Conservation (phyloP, 2,888 invertebrate genomes). For the Drosophila basisetae region DNA sequence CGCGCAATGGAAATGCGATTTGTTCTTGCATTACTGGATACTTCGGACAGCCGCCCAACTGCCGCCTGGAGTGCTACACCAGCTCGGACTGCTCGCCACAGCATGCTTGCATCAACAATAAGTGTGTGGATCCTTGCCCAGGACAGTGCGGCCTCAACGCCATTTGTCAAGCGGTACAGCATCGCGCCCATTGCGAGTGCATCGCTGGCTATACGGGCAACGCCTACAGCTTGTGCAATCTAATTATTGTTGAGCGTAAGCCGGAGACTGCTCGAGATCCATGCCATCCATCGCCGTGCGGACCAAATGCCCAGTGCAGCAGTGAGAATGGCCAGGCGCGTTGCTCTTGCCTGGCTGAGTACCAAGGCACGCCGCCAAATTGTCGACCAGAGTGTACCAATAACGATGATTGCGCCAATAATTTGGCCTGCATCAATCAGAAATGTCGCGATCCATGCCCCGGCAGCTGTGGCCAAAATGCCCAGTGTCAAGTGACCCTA, state of each 20-base stretch:
- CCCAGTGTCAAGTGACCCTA: constrained; percentile 90
- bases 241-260: constrained; percentile 77
- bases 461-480: constrained; percentile 91
- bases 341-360: constrained; percentile 89
- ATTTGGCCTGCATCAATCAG: constrained; percentile 89
- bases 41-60: constrained; percentile 90
- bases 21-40: constrained; percentile 89
- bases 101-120: constrained; percentile 89
- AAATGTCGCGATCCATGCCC: constrained; percentile 92
- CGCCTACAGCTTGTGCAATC: constrained; percentile 88
- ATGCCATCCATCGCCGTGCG: constrained; percentile 92
- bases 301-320: constrained; percentile 90
- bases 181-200: constrained; percentile 92
- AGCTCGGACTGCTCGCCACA: constrained; percentile 90
- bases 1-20: constrained; percentile 87
- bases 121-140: constrained; percentile 91
- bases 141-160: constrained; percentile 91
- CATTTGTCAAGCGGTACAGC: constrained; percentile 90
- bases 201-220: constrained; percentile 89
- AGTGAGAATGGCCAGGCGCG: constrained; percentile 87
- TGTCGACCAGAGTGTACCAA: constrained; percentile 90
- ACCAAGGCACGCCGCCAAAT: constrained; percentile 90
- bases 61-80: constrained; percentile 90
- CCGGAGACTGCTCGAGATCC: constrained; percentile 85
- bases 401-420: constrained; percentile 89